These are phyloP conservation scores for Galerucella nymphaeae DNA, from an alignment of 2,888 invertebrate species.

Conservation along the genomic window DNA sequence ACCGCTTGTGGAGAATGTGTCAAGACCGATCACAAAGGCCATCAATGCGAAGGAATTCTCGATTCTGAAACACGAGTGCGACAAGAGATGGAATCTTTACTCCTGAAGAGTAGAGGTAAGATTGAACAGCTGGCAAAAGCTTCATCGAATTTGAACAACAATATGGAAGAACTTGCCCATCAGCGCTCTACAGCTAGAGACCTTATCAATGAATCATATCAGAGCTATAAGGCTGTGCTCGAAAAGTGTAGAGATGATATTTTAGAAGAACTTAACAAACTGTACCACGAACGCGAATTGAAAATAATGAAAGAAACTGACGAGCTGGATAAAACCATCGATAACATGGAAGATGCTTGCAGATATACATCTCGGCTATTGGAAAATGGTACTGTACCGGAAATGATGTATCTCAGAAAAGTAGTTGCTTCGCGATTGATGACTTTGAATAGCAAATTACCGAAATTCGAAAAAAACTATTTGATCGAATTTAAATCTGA, in stretches of 20 bases:
- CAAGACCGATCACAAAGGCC: conserved; percentile 84
- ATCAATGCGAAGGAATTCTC: conserved; percentile 84
- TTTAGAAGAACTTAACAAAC: conserved; percentile 76
- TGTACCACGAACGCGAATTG: conserved; percentile 87
- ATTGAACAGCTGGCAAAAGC: conserved; percentile 81
- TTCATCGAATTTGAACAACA: conserved; percentile 79
- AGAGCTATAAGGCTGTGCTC: conserved; percentile 82
- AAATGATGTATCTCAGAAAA: conserved; percentile 85
- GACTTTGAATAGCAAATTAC: conserved; percentile 81
- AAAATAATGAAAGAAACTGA: conserved; percentile 91
- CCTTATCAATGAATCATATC: conserved; percentile 83
- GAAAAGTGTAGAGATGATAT: conserved; percentile 84
- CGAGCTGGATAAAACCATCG: conserved; percentile 82
- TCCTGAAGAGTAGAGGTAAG: conserved; percentile 81
- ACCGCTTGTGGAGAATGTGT: conserved; percentile 91
- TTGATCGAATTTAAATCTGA: conserved; percentile 86
- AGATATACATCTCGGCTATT: conserved; percentile 85
- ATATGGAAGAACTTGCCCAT: conserved; percentile 85
- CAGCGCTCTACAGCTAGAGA: conserved; percentile 88
- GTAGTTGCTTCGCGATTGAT: conserved; percentile 81
- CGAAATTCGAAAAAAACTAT: conserved; percentile 83
- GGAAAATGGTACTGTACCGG: conserved; percentile 85
- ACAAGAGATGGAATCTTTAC: conserved; percentile 79
- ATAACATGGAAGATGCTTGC: conserved; percentile 87
- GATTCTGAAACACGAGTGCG: conserved; percentile 82